phyloP scores from a whole-genome alignment of 1,140 invertebrate genomes.

The Ostrea edulis region DNA sequence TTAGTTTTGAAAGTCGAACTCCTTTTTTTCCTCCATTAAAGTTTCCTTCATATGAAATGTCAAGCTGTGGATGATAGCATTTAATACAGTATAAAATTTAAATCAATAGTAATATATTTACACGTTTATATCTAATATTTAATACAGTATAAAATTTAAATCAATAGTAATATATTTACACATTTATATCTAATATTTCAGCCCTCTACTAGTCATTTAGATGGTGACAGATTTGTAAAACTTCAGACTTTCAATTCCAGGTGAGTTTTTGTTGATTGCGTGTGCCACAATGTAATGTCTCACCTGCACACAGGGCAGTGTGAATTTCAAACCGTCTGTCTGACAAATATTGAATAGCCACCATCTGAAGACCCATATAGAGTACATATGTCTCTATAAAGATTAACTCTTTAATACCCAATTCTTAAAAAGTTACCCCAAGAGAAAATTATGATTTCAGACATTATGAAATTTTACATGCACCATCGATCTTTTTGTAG shows the following conservation, averaged over 20 bases:
- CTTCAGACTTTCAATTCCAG: constrained; percentile 9
- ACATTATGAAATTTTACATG: too few relatives aligned
- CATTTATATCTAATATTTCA: neutral
- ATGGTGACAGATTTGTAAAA: constrained; percentile 17
- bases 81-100: neutral
- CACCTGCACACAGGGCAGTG: too few relatives aligned
- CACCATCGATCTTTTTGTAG: too few relatives aligned
- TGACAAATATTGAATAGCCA: too few relatives aligned
- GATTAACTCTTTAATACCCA: too few relatives aligned
- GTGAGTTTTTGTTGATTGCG: neutral
- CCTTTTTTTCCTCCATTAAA: neutral
- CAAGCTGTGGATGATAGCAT: neutral
- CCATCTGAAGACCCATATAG: too few relatives aligned
- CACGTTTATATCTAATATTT: neutral
- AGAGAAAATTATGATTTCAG: too few relatives aligned
- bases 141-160: neutral
- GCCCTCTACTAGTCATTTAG: constrained; percentile 1
- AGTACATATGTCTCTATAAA: too few relatives aligned
- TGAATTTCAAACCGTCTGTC: too few relatives aligned
- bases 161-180: neutral
- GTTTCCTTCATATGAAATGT: neutral
- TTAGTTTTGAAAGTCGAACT: neutral
- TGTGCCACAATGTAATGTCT: neutral
- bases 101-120: neutral
- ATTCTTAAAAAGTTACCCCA: too few relatives aligned